Conservation (phyloP, 2,888 invertebrate species). For the Macrosoma leucophasiata region DNA sequence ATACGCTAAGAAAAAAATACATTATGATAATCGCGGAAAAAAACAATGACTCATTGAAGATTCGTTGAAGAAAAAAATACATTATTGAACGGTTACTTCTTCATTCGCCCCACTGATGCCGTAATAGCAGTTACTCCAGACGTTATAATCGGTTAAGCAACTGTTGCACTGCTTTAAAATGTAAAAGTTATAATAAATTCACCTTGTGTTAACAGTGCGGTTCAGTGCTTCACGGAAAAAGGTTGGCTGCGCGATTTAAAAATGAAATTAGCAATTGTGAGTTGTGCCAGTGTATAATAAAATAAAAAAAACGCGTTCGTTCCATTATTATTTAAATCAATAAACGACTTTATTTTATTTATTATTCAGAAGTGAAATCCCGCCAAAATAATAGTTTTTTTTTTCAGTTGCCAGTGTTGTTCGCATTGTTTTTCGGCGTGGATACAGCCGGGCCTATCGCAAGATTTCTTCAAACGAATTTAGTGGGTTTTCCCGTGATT, state of each 20-base stretch:
- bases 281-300: conserved; percentile 24
- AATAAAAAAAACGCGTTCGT: background rate
- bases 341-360: background rate
- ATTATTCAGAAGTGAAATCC: conserved; percentile 8
- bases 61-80: too few relatives aligned
- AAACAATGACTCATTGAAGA: too few relatives aligned
- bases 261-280: conserved; percentile 41
- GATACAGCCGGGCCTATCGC: conserved; percentile 44
- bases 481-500: conserved; percentile 77
- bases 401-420: conserved; percentile 44
- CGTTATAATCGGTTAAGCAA: conserved; percentile 32
- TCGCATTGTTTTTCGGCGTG: conserved; percentile 28
- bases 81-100: too few relatives aligned
- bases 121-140: too few relatives aligned
- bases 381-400: conserved; percentile 29
- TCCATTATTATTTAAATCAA: background rate
- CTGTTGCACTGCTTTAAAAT: conserved; percentile 56
- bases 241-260: conserved; percentile 20
- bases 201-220: conserved; percentile 33
- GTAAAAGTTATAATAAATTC: conserved; percentile 54
- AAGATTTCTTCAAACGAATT: conserved; percentile 61
- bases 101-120: too few relatives aligned
- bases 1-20: too few relatives aligned
- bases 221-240: conserved; percentile 27
- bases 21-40: too few relatives aligned